These are phyloP conservation scores for Felis chaus DNA, from an alignment of 2,113 vertebrate species.

Conservation along the genomic window DNA sequence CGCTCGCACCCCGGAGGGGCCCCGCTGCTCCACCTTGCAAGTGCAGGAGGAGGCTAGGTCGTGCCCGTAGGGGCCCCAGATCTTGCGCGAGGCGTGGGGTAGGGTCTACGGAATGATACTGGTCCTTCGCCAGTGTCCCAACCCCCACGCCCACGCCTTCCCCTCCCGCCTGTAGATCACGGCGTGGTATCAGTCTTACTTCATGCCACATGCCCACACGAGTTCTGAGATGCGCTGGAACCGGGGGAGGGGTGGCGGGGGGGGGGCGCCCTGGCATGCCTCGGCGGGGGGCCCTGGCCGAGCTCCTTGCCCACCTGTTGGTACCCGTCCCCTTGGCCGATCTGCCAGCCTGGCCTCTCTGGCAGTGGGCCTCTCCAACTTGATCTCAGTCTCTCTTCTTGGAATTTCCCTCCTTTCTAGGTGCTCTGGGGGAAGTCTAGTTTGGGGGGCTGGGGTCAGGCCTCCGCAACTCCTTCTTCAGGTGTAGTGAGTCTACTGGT, in stretches of 20 bases:
- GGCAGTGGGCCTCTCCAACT: not conserved
- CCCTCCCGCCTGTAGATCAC: not conserved
- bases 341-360: not conserved
- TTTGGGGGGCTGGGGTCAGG: not conserved
- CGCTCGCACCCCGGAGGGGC: no score
- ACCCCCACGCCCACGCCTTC: not conserved
- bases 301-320: not conserved
- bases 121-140: not conserved
- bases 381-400: not conserved
- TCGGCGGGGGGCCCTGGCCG: not conserved
- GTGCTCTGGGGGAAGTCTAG: no score
- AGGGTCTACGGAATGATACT: not conserved
- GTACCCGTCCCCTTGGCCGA: not conserved
- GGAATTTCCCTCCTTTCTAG: not conserved
- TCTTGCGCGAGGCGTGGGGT: not conserved
- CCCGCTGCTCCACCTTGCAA: not conserved
- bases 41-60: not conserved
- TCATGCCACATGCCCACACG: fast-evolving
- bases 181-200: fast-evolving
- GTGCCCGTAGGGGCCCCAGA: not conserved
- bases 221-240: not conserved
- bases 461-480: not conserved
- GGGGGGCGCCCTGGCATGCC: not conserved
- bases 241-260: fast-evolving
- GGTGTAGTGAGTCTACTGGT: fast-evolving